Evolutionary conservation across 2,797 vertebrate species (phyloP), one percentile per base, ranked within the genome.

Genomic region (Prunella strophiata): DNA sequence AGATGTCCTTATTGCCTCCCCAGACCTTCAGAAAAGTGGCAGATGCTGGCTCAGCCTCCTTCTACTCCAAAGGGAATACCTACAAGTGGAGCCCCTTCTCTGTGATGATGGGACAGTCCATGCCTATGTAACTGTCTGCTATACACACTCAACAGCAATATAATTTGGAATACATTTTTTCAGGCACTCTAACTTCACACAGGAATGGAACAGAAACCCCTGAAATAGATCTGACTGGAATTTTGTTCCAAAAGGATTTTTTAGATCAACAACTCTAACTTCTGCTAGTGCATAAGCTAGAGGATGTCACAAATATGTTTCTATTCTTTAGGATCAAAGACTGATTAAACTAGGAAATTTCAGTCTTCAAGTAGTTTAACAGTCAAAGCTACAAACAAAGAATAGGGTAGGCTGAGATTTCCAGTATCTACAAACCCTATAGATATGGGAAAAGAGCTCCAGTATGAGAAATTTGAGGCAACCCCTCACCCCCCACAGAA

Each of bases 401-500:
- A 51, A n/a, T 3, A 52, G 32, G 10, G 13, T 10, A 82, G 29
- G 42, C 29, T 34, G 59, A 85, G n/a, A 68, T 68, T 47, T 7
- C 7, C 5, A 38, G 17, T 55, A 36, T 68, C 36, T 72, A 78
- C 38, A 78, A 76, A 83, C 5, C 13, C 15, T 40, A 74, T n/a
- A 83, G 47, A 40, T 42, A 58, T 8, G 12, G 26, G 48, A 54
- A 29, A 77, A 71, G 9, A 47, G 6, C 7, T 74, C 30, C 21
- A 70, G 32, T 10, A 54, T 26, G 32, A 63, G 36, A 77, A 89
- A 62, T 81, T 11, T 81, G 40, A 74, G 57, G 36, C 13, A 80
- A 48, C 3, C 1, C 5, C 32, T 79, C 36, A 21, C 1, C 3
- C 5, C 8, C 0, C 13, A 15, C 16, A 67, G 21, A 48, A 45